phyloP scores from a whole-genome alignment of 2,113 vertebrate species.

The Etheostoma spectabile region DNA sequence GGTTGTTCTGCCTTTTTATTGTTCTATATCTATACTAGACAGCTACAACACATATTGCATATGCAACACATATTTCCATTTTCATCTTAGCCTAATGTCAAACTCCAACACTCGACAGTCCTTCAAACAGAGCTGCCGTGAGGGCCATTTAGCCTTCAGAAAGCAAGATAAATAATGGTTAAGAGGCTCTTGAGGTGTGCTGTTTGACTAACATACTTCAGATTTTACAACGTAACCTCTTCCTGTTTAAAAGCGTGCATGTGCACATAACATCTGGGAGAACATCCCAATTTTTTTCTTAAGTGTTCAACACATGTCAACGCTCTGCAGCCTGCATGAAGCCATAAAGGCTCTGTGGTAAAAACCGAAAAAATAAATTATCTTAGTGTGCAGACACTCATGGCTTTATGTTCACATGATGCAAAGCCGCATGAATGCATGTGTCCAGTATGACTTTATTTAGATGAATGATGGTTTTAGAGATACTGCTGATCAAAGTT shows the following conservation, averaged over 20 bases:
- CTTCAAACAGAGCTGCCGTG: slow-evolving; percentile 23
- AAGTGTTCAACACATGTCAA: slow-evolving; percentile 55
- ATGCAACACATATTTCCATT: slow-evolving; percentile 51
- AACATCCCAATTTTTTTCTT: slow-evolving; percentile 25
- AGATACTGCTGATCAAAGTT: slow-evolving; percentile 55
- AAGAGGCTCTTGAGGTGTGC: slow-evolving; percentile 66
- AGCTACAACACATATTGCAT: neutral
- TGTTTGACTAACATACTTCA: slow-evolving; percentile 65
- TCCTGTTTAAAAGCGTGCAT: slow-evolving; percentile 58
- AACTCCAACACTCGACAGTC: slow-evolving; percentile 22
- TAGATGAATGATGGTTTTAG: slow-evolving; percentile 27
- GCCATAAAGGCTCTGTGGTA: slow-evolving; percentile 13
- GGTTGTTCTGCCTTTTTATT: slow-evolving; percentile 14
- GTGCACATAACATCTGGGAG: slow-evolving; percentile 28
- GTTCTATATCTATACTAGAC: neutral
- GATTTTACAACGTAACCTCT: slow-evolving; percentile 62
- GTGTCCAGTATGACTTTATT: slow-evolving; percentile 28
- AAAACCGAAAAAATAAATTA: slow-evolving; percentile 1
- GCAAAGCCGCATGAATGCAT: neutral
- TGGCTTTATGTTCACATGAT: slow-evolving; percentile 21
- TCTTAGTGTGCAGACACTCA: neutral
- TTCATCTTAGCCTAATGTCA: slow-evolving; percentile 46
- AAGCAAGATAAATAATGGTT: slow-evolving; percentile 65
- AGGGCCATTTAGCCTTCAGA: slow-evolving; percentile 50
- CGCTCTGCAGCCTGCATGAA: slow-evolving; percentile 17